Evolutionary conservation across 2,888 invertebrate genomes (phyloP).

Genomic region (Hetaerina titia): DNA sequence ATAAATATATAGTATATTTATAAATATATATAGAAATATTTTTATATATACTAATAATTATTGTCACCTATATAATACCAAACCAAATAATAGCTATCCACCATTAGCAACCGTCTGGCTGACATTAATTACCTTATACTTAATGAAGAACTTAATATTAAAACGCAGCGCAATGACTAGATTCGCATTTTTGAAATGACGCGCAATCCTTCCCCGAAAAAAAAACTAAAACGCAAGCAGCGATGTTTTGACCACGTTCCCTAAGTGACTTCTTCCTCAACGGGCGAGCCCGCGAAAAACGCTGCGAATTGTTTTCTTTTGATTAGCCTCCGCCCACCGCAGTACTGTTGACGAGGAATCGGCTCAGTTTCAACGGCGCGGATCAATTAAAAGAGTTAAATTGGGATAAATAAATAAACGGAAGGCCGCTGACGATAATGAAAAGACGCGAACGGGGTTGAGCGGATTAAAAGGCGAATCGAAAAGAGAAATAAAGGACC

Average conservation of each 20-base stretch:
- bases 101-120: no score
- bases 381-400: constrained; percentile 60
- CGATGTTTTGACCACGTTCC: neutral
- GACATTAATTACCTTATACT: no score
- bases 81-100: no score
- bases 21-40: no score
- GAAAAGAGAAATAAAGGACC: constrained; percentile 7
- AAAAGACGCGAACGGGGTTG: neutral
- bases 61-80: no score
- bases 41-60: no score
- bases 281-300: neutral
- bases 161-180: no score
- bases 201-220: neutral
- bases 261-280: constrained; percentile 9
- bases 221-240: neutral
- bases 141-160: no score
- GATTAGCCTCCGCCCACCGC: constrained; percentile 24
- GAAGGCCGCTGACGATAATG: constrained; percentile 13
- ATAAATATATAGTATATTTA: no score
- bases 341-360: constrained; percentile 17
- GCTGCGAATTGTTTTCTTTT: constrained; percentile 42
- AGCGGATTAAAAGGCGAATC: neutral
- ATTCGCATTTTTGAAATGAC: no score
- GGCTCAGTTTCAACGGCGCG: neutral
- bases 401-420: constrained; percentile 60